phyloP scores from a whole-genome alignment of 2,888 invertebrate genomes.

The Asteroscopus sphinx region DNA sequence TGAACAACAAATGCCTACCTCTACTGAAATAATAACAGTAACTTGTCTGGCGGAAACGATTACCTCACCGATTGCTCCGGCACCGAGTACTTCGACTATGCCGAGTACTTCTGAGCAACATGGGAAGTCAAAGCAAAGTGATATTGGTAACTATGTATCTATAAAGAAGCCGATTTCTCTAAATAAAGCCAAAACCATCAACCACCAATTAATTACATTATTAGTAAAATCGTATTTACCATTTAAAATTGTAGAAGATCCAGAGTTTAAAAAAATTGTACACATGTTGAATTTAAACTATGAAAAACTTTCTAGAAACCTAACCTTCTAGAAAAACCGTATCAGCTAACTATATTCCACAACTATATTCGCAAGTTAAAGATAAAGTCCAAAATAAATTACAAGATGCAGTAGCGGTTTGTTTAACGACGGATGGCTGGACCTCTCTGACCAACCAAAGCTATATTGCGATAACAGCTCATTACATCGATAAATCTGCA shows the following conservation, averaged over 20 bases:
- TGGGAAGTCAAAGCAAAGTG: neutral
- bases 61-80: too few species aligned
- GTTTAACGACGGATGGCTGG: too few species aligned
- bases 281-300: neutral
- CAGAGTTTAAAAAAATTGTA: neutral
- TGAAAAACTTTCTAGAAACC: too few species aligned
- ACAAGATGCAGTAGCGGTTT: neutral
- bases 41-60: too few species aligned
- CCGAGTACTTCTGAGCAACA: neutral
- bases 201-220: neutral
- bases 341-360: slow-evolving; percentile 1
- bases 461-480: too few species aligned
- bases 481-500: too few species aligned
- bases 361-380: neutral
- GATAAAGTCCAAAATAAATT: neutral
- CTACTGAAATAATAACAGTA: neutral
- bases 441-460: too few species aligned
- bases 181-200: neutral
- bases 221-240: neutral
- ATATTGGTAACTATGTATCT: neutral
- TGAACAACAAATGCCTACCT: neutral
- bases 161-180: neutral
- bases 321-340: slow-evolving; percentile 1
- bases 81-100: neutral
- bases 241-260: slow-evolving; percentile 1